Base-by-base conservation (phyloP, 2,797 vertebrate genomes). In the Leucoraja ocellata region DNA sequence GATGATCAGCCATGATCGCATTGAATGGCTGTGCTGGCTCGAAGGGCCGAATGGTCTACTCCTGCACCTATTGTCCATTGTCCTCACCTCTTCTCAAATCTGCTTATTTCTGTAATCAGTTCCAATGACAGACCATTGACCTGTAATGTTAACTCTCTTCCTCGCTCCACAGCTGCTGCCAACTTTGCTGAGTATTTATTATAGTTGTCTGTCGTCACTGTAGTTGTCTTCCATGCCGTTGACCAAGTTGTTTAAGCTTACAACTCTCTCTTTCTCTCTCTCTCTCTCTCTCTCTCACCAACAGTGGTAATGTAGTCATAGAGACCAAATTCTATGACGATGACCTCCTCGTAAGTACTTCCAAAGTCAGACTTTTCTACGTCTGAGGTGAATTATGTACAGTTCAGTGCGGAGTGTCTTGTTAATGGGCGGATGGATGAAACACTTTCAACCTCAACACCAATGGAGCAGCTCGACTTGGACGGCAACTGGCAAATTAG, bases 321-420 rank as follows among this genome's bases (percentile, higher is more conserved):
- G 99, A 99, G 97, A 99, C 98, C 93, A 99, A 99, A 96, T 99
- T 99, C 97, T 99, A 96, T 93, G 99, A 99, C 18, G 98, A 98
- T 4, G 98, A 99, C 86, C 98, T 99, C 95, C 98, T 99, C 0
- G 98, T 99, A 96, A 99, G 99, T 97, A 99, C 99, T 93, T 99
- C 99, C 95, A 97, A 96, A 96, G 98, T 99, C 96, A 98, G 98
- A 95, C 98, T 99, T 95, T 99, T 99, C 97, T 99, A 99, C 94
- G 97, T 99, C 96, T 99, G 97, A 99, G 63, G 95, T 95, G 95
- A 93, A 95, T 91, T 76, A 73, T 91, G 77, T 54, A 65, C 83
- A 65, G 46, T n/a, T 93, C 81, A 63, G 8, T 63, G 28, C 23
- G 81, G 39, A 93, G 28, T 93, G 78, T 93, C 88, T 93, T 94